Base-by-base conservation (phyloP, 1,140 invertebrate species). In the Papilio aristodemus region DNA sequence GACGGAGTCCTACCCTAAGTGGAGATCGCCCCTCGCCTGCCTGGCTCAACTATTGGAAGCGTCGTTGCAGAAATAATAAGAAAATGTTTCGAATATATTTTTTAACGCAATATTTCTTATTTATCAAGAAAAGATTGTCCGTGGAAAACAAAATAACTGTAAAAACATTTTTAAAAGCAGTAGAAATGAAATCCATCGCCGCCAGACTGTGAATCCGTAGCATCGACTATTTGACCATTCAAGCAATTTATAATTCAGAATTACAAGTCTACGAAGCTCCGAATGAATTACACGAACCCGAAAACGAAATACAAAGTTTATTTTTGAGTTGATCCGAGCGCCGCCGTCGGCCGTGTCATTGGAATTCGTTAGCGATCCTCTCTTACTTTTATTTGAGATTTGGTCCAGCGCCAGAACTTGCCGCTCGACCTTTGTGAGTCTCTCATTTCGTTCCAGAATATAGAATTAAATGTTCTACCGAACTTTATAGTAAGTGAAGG, bases 331-430 rank as follows among this genome's bases (percentile, higher is more conserved):
- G 36, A 62, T 38, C 36, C n/a, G n/a, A 58, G 32, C 22, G 27
- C 22, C 25, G 27, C 27, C 27, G 27, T 32, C 27, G 6, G 27
- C 27, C 59, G 14, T 19, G 59, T 38, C 59, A 36, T 62, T 37
- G 32, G 59, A 36, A 62, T 62, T 62, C 59, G 59, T 62, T 62
- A 62, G 59, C 14, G 14, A 62, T 37, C 27, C 27, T 32, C 32
- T 37, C 32, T 19, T 59, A 36, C 57, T 59, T 62, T 62, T 62
- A 62, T 62, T 62, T 62, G 59, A 62, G 59, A 62, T 38, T 62
- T 62, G 59, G 59, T 62, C 14, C 32, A 19, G 59, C 17, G 59
- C 59, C 59, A 62, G 59, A 22, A 62, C 17, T 19, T 22, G 27
- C 57, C 2, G 27, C 27, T 32, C 57, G 27, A 58, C 13, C n/a